Conservation (phyloP, 2,113 vertebrate species). For the Anthoscopus minutus region DNA sequence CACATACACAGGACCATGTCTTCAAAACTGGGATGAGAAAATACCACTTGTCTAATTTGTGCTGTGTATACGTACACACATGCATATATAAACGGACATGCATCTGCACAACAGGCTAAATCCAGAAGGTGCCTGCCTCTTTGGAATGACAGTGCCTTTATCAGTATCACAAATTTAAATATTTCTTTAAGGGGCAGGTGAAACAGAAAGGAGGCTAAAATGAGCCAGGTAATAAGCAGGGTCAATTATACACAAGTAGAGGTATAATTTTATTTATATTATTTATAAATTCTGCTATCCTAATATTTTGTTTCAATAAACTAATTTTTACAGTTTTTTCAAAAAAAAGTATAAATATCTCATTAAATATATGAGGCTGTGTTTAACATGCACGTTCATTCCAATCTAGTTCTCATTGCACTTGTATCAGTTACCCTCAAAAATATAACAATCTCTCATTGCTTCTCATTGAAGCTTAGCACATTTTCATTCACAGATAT, state of each 20-base stretch:
- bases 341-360: background rate
- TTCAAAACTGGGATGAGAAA: background rate
- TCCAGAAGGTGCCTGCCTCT: background rate
- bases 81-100: background rate
- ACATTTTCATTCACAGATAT: background rate
- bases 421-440: background rate
- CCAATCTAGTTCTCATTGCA: background rate
- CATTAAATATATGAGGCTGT: background rate
- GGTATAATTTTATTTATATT: background rate
- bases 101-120: background rate
- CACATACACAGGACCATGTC: background rate
- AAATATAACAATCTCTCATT: background rate
- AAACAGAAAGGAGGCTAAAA: background rate
- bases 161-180: background rate
- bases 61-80: background rate
- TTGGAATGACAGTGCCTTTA: background rate
- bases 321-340: background rate
- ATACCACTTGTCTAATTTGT: background rate
- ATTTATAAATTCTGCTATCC: background rate
- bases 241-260: background rate
- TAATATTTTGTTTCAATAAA: background rate
- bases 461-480: background rate
- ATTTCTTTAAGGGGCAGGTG: fast-evolving
- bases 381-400: background rate
- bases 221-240: background rate